Evolutionary conservation across 1,140 invertebrate species (phyloP).

Genomic region (Lanistes nyassanus): DNA sequence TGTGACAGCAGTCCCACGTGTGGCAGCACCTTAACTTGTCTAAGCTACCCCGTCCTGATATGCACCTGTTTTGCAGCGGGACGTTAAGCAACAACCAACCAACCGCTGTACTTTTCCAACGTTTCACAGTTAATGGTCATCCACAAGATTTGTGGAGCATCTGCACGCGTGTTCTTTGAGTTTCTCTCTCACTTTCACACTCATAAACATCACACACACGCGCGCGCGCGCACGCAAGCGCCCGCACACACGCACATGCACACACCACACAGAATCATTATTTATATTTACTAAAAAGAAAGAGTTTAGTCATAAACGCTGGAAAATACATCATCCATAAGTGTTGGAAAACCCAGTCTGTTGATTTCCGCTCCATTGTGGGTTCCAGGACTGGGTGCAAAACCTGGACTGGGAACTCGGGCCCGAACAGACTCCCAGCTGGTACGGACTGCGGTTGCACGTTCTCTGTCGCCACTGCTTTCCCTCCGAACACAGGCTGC

Average conservation of each 20-base stretch:
- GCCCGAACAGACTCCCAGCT: neutral
- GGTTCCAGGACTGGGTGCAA: neutral
- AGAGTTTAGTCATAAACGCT: too few relatives aligned
- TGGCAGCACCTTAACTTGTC: too few relatives aligned
- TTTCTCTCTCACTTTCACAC: neutral
- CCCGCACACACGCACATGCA: neutral
- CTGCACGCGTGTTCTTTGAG: neutral
- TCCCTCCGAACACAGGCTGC: neutral
- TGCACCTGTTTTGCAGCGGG: too few relatives aligned
- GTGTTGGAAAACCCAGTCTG: too few relatives aligned
- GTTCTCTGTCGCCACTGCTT: constrained; percentile 3
- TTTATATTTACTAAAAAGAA: too few relatives aligned
- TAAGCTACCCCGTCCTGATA: too few relatives aligned
- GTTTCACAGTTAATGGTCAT: too few relatives aligned
- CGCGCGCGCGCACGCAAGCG: neutral
- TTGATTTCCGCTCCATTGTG: too few relatives aligned
- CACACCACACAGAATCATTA: neutral
- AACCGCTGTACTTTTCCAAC: too few relatives aligned
- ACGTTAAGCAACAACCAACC: too few relatives aligned
- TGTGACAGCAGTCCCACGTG: too few relatives aligned
- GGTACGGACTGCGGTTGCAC: neutral
- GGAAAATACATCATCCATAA: too few relatives aligned
- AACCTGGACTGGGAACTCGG: neutral
- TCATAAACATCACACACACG: neutral
- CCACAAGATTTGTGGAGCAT: neutral